phyloP scores from a whole-genome alignment of 2,113 vertebrate genomes.

The human region DNA sequence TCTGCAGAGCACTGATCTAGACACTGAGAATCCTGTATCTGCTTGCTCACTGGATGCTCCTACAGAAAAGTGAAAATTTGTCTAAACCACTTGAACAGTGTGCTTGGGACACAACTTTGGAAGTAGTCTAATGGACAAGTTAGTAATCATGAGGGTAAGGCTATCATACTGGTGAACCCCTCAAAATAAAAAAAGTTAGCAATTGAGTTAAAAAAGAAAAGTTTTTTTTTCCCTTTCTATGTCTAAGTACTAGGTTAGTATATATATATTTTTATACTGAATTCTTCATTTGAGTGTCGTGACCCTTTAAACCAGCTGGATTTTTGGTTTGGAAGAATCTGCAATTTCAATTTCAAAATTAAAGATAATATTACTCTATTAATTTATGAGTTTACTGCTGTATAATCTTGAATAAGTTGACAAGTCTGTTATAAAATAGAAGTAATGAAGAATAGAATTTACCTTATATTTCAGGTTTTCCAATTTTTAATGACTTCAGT shows the following conservation, averaged over 20 bases:
- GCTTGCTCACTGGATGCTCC: background rate
- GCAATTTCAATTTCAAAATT: background rate
- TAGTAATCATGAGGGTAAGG: background rate
- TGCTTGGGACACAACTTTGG: background rate
- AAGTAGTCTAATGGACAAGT: background rate
- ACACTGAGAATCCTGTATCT: background rate
- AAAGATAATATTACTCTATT: background rate
- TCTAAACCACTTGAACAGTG: background rate
- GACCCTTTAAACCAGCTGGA: background rate
- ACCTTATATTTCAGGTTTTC: background rate
- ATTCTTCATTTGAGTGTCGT: background rate
- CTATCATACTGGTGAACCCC: background rate
- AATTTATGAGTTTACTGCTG: background rate
- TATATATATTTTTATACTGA: background rate
- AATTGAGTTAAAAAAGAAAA: background rate
- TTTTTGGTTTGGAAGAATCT: background rate
- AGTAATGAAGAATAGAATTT: background rate
- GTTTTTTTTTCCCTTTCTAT: background rate
- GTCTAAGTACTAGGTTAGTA: background rate
- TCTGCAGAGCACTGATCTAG: background rate
- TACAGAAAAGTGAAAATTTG: background rate
- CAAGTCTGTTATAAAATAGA: background rate
- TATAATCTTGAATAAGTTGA: background rate
- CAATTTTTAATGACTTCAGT: background rate
- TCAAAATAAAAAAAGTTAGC: background rate